Percentiles rank a stretch among this genome's conserved stretches.
Conservation (phyloP, 2,113 vertebrate species). For the Oncorhynchus keta region DNA sequence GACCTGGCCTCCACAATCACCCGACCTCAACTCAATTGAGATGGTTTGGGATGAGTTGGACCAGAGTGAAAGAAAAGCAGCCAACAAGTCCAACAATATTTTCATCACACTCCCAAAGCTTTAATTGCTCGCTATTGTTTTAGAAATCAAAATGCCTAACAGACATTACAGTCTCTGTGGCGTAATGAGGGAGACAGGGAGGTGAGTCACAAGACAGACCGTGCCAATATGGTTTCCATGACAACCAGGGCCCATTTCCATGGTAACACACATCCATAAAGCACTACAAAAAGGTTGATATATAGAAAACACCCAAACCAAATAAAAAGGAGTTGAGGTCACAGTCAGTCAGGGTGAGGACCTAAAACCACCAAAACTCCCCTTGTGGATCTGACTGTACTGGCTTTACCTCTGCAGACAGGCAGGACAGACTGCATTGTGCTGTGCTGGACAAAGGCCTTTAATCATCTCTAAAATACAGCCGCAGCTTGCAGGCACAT, state of each 20-base stretch:
- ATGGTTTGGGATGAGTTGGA: too few relatives aligned
- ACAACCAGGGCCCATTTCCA: conserved; percentile 32
- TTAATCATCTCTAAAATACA: background rate
- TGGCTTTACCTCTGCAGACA: background rate
- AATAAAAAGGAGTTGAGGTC: background rate
- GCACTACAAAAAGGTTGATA: background rate
- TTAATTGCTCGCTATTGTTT: background rate
- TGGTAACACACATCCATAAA: conserved; percentile 11
- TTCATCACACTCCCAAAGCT: background rate
- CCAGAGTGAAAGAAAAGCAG: too few relatives aligned
- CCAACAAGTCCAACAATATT: too few relatives aligned
- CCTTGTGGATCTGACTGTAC: background rate
- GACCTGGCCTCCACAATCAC: too few relatives aligned
- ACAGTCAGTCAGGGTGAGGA: background rate
- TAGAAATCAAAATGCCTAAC: background rate
- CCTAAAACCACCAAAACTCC: background rate
- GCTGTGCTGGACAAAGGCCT: background rate
- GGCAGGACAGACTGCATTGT: background rate
- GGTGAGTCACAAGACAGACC: conserved; percentile 24
- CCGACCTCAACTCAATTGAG: too few relatives aligned
- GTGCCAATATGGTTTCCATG: conserved; percentile 28
- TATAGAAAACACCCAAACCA: background rate
- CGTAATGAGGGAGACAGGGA: background rate
- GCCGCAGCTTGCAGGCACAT: too few relatives aligned
- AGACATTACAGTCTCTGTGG: background rate